These are phyloP conservation scores for Ptychochromis oligacanthus DNA, from an alignment of 2,113 vertebrate species.

Conservation along the genomic window DNA sequence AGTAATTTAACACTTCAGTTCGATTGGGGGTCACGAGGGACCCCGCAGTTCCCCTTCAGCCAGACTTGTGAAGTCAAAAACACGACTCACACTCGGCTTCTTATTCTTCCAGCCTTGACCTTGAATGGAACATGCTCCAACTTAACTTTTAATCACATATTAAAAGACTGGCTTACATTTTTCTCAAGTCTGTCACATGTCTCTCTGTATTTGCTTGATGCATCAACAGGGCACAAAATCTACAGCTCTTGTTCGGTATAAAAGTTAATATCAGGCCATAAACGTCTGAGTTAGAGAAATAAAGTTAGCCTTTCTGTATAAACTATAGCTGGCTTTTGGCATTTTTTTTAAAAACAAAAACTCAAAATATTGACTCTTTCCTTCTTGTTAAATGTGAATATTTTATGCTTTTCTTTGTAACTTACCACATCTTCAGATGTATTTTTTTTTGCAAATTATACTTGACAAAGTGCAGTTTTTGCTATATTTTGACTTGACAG, in stretches of 20 bases:
- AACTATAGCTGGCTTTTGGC: rapidly evolving
- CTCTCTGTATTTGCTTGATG: not conserved
- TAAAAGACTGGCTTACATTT: not conserved
- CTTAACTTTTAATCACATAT: not conserved
- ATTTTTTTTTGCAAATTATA: too few species aligned
- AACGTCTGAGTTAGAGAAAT: not conserved
- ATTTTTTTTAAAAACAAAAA: not conserved
- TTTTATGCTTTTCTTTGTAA: too few species aligned
- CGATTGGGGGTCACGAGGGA: not conserved
- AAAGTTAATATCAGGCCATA: not conserved
- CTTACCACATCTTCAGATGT: too few species aligned
- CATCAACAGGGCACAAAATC: not conserved
- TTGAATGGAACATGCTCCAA: not conserved
- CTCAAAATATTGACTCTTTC: too few species aligned
- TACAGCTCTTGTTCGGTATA: not conserved
- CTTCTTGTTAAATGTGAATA: too few species aligned
- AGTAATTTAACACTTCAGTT: slow-evolving; percentile 47
- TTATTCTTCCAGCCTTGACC: not conserved
- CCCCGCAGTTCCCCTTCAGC: slow-evolving; percentile 9
- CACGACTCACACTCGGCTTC: not conserved
- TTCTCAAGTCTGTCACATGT: too few species aligned
- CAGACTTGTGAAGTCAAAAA: not conserved
- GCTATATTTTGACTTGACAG: too few species aligned
- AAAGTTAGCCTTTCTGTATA: not conserved
- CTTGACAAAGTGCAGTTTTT: not conserved